Evolutionary conservation across 2,888 invertebrate genomes (phyloP), one percentile per base, ranked within the genome.

Genomic region (Tethea ocularis): DNA sequence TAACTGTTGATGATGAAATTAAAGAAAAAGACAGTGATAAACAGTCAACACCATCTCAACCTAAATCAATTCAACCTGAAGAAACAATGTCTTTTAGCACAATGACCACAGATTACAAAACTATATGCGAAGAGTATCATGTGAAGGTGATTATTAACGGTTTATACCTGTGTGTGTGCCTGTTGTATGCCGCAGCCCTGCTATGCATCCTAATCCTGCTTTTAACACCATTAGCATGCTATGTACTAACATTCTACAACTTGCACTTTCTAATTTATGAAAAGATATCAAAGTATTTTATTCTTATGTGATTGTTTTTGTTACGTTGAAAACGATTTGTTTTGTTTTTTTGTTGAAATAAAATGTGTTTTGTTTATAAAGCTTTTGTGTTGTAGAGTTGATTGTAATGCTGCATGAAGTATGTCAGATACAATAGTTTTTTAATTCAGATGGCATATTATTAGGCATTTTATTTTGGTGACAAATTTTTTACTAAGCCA

Each of bases 61-160:
- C 86, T 1, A 92, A 90, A 63, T 91, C 91, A 1, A 80, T 89
- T 59, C 80, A 82, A 15, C 81, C 78, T 0, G 89, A 89, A 26
- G 92, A 93, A 54, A 87, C 85, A 13, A 78, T 83, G 64, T 91
- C 93, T 63, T 93, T 95, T 60, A 94, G 93, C 71, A 94, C 94
- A 7, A 89, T 95, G 70, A 94, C 96, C 11, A 95, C 96, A 26
- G 96, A 96, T 68, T 96, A 96, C 80, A 95, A 95, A 78, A 95
- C 96, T 20, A 93, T 96, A 58, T 94, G 96, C 76, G 96, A 96
- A 70, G 95, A 96, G 63, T 95, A 95, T 81, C 94, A 95, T 56
- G 93, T 86, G 58, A 96, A 95, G 94, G 96, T 69, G 60, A 36
- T 74, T 53, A 57, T 64, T n/a, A 75, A 78, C 58, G 72, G 75